Evolutionary conservation across 2,888 invertebrate genomes (phyloP), one percentile per base, ranked within the genome.

Genomic region (Gibbula magus): DNA sequence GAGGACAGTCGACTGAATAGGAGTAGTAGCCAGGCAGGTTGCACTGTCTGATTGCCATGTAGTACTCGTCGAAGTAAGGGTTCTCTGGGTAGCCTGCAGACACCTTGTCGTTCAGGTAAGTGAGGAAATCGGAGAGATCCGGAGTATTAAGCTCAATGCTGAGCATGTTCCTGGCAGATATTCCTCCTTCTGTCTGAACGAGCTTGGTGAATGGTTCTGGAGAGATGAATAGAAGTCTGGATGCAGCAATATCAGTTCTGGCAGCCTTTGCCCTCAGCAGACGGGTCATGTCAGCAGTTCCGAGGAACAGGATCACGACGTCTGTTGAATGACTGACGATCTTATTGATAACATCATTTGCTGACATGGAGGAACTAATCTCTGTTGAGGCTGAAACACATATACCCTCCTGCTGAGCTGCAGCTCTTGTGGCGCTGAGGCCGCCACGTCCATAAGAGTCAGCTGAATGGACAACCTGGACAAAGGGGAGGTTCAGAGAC

Each of bases 291-390:
- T 88, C 84, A 2, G 29, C 45, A 0, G 79, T 82, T 32, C 83
- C 81, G 20, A 87, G 82, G 80, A 86, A 90, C 16, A 89, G 80
- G 8, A 90, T 85, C 8, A 90, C 89, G 22, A 89, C 88, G 56
- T 86, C 83, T 3, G 88, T 84, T 2, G 86, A 70, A n/a, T 86
- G 77, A 1, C 29, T n/a, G 0, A 82, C 67, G 0, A 91, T 70
- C 0, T 78, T 54, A 8, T 78, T 35, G 0, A 90, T 73, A 39
- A 89, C 80, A 5, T 82, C 67, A 20, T 75, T 74, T 1, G 84
- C 82, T 10, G 79, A 80, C 20, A 74, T 80, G 1, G 70, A 70
- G 10, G 51, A 29, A 1, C 67, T 76, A 13, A 88, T 67, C 70
- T 86, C 86, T 35, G 83, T 79, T 1, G 83, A 79, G 10, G 80